phyloP scores from a whole-genome alignment of 23 tunicate species.

The Styela plicata region DNA sequence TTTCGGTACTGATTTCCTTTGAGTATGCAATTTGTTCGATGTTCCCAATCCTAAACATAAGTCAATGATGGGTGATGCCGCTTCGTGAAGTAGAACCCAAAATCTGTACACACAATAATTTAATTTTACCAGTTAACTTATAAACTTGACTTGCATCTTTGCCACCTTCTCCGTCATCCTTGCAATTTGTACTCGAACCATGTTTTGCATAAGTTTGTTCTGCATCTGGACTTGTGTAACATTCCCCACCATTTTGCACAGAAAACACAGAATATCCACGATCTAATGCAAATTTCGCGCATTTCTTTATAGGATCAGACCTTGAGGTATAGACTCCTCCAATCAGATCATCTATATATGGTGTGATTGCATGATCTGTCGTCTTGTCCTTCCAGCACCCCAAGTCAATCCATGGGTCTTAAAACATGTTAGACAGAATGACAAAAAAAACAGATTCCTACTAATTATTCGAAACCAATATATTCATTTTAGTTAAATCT shows the following conservation, averaged over 20 bases:
- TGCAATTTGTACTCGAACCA: not conserved
- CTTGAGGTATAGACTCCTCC: not conserved
- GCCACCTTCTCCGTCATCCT: not conserved
- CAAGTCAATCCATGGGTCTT: not conserved
- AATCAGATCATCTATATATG: not conserved
- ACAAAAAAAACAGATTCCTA: too few relatives aligned
- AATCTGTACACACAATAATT: too few relatives aligned
- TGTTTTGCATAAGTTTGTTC: not conserved
- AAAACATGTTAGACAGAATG: too few relatives aligned
- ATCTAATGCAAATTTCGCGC: not conserved
- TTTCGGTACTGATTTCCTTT: too few relatives aligned
- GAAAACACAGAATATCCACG: not conserved
- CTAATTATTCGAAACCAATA: too few relatives aligned
- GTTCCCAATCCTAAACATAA: too few relatives aligned
- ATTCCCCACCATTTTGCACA: not conserved
- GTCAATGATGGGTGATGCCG: too few relatives aligned
- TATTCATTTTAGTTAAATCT: too few relatives aligned
- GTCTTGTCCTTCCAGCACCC: not conserved
- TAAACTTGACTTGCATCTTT: not conserved
- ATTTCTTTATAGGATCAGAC: not conserved
- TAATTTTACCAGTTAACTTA: not conserved
- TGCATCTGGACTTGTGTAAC: not conserved
- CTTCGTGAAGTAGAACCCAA: too few relatives aligned
- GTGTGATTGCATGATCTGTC: not conserved
- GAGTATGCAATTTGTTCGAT: too few relatives aligned